Evolutionary conservation across 2,888 invertebrate genomes (phyloP), one percentile per base, ranked within the genome.

Genomic region (Drosophila cracens): DNA sequence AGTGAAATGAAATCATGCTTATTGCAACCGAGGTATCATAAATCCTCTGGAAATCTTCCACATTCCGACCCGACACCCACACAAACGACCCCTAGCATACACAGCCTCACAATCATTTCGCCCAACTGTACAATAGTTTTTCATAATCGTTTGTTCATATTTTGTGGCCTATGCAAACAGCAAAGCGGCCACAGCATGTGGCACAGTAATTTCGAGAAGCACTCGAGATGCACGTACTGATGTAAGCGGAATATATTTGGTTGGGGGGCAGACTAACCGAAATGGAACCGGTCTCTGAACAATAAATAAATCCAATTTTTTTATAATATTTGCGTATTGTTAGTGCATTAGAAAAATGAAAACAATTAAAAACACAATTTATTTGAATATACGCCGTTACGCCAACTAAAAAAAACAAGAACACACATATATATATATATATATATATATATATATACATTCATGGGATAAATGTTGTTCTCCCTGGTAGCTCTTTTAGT

Each of bases 131-230:
- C 66, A 64, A 58, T 71, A 84, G 87, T 80, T 87, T 88, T 87
- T 90, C 82, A 89, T 89, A 89, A 89, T 84, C 82, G 87, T 89
- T 85, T 85, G 88, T 79, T 79, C 77, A 73, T 76, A 76, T 51
- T 74, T 74, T 77, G 73, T 74, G 73, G 67, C 62, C 76, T 73
- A 63, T 82, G 81, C 65, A 69, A 60, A 73, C 64, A 74, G 56
- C 58, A 89, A 74, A 82, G 73, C 79, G 63, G 66, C 82, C 85
- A 33, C 89, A 85, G 60, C 38, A 73, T 84, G 82, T 64, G 83
- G 83, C 64, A 65, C 33, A 69, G 78, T 63, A 81, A 85, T 82
- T 89, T 87, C 21, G 82, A 74, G 71, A 71, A 77, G 58, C 65
- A 62, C 38, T 70, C 38, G 49, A 57, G 53, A 53, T 51, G 49